Conservation (phyloP, 2,113 vertebrate genomes). For the Chaetops frenatus region DNA sequence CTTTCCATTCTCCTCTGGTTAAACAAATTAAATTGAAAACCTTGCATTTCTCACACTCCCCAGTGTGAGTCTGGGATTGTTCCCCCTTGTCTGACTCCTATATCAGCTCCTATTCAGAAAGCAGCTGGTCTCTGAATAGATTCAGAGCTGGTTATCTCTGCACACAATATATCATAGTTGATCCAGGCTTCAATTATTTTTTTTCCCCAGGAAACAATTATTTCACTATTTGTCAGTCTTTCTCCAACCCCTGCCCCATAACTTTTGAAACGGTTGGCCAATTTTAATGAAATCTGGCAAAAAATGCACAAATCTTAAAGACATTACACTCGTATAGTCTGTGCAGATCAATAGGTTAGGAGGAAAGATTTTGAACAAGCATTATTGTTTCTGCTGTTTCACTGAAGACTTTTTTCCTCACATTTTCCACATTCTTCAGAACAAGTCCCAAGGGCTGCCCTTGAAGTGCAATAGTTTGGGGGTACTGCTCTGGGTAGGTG, state of each 20-base stretch:
- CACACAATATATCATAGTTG: background rate
- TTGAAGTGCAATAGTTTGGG: background rate
- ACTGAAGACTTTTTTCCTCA: background rate
- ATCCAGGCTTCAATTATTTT: background rate
- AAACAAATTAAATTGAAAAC: background rate
- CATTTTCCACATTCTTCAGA: background rate
- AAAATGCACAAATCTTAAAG: conserved; percentile 1
- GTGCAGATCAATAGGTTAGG: conserved; percentile 10
- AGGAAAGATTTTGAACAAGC: background rate
- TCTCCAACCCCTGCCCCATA: background rate
- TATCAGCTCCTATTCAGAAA: conserved; percentile 28
- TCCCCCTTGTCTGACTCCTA: conserved; percentile 22
- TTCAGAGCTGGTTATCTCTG: conserved; percentile 30
- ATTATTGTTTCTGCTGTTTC: background rate
- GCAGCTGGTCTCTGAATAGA: conserved; percentile 17
- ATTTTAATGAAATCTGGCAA: conserved; percentile 21
- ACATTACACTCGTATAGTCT: background rate
- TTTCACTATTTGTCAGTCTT: conserved; percentile 8
- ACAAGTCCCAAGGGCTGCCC: background rate
- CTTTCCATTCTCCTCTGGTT: background rate
- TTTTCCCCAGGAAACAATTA: background rate
- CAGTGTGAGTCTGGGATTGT: background rate
- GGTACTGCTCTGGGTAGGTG: background rate
- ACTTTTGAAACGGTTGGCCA: background rate
- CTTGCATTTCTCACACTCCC: background rate